These are phyloP conservation scores for Prionailurus viverrinus DNA, from an alignment of 2,113 vertebrate genomes.

Conservation along the genomic window DNA sequence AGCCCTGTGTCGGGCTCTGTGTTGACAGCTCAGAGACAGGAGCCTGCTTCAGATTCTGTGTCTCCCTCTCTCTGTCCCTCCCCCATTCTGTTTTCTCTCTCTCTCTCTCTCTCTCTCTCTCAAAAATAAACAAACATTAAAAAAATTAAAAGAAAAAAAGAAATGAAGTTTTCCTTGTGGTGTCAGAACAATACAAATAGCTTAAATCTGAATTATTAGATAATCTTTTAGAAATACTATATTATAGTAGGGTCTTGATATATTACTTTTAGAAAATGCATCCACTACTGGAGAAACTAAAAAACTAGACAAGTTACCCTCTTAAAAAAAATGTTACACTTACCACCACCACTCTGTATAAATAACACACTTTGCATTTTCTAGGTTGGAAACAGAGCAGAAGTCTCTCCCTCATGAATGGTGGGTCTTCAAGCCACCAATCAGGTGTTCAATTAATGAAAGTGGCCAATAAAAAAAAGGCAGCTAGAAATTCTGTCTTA, in stretches of 20 bases:
- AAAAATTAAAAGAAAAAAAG: no score
- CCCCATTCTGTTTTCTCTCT: no score
- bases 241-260: neutral
- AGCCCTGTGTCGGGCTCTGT: no score
- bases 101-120: no score
- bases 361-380: neutral
- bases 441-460: neutral
- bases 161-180: conserved; percentile 38
- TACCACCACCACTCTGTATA: neutral
- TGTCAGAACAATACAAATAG: conserved; percentile 12
- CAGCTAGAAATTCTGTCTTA: neutral
- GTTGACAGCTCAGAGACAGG: no score
- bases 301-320: neutral
- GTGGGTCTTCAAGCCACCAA: neutral
- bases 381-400: neutral
- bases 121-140: no score
- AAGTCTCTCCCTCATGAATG: neutral
- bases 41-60: no score
- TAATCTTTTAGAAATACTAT: neutral
- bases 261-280: neutral
- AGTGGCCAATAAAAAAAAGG: conserved; percentile 19
- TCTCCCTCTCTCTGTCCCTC: no score
- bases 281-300: neutral
- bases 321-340: neutral
- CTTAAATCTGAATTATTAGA: neutral